Evolutionary conservation across 2,888 invertebrate species (phyloP), one percentile per base, ranked within the genome.

Genomic region (Diogma glabrata): DNA sequence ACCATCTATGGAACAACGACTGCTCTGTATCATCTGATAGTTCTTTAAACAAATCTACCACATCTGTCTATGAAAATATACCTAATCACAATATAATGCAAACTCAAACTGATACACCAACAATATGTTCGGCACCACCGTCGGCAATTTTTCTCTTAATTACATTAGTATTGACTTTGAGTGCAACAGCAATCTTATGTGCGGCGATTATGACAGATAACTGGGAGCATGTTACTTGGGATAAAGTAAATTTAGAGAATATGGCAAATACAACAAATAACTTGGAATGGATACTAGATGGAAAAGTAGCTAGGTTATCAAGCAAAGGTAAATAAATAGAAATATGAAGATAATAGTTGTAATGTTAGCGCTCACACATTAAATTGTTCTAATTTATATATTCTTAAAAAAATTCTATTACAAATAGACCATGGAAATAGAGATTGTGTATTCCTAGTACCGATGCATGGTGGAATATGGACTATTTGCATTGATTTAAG

Each of bases 381-480:
- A n/a, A n/a, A n/a, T n/a, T n/a, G n/a, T n/a, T 36, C 16, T 38
- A 38, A 38, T 14, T 28, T 28, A n/a, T n/a, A n/a, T n/a, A n/a
- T n/a, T n/a, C n/a, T n/a, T n/a, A n/a, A n/a, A n/a, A n/a, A n/a
- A n/a, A n/a, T n/a, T n/a, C n/a, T n/a, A n/a, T n/a, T 38, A 38
- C 10, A 16, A 17, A 61, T 72, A 67, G 69, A 75, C 67, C 64
- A 74, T 67, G 73, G 49, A n/a, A 52, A 70, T 14, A 70, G 67
- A 8, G 55, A 55, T 19, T 70, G 74, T 14, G 81, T 83, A 28
- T 87, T 89, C 69, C 70, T 91, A 52, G 86, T 90, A 23, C 90
- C 87, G 10, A 87, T 87, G 82, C 86, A 86, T 60, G 89, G 87
- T n/a, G 92, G 87, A 28, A 92, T 87, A 62, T 92, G 87, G 92